Percentiles rank a stretch among this genome's conserved stretches.
phyloP scores from a whole-genome alignment of 2,113 vertebrate species.

The Anoura caudifer region DNA sequence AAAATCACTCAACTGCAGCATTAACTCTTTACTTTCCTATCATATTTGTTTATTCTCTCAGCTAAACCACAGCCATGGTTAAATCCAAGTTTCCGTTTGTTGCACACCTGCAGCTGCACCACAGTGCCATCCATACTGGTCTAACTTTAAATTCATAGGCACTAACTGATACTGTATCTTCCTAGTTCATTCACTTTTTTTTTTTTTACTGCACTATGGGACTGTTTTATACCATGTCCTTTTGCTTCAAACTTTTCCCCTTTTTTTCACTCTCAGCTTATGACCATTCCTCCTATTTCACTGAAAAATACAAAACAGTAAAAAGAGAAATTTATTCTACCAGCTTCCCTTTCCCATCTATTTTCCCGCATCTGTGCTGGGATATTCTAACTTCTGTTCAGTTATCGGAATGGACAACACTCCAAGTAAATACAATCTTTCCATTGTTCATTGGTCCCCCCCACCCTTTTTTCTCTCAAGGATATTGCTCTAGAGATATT shows the following conservation, averaged over 20 bases:
- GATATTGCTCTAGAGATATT: background rate
- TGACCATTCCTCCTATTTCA: background rate
- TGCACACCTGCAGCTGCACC: background rate
- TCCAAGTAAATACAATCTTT: background rate
- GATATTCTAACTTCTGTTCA: background rate
- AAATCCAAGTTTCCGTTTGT: background rate
- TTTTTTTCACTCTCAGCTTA: background rate
- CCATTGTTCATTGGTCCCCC: accelerated
- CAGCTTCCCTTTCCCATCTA: background rate
- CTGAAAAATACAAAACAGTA: background rate
- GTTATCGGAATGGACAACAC: background rate
- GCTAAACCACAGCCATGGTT: background rate
- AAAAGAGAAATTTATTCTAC: background rate
- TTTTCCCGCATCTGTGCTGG: background rate
- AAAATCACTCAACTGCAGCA: background rate
- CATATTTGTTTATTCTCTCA: background rate
- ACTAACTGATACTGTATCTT: background rate
- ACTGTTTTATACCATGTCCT: background rate
- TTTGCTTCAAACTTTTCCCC: background rate
- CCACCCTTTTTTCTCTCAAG: background rate
- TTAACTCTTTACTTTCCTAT: background rate
- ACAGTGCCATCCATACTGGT: accelerated
- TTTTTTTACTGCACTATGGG: background rate
- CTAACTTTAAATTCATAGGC: background rate
- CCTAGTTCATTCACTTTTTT: background rate